Evolutionary conservation across 37 sponge, comb jelly and placozoan species (phyloP).

Genomic region (Oscarella lobularis): DNA sequence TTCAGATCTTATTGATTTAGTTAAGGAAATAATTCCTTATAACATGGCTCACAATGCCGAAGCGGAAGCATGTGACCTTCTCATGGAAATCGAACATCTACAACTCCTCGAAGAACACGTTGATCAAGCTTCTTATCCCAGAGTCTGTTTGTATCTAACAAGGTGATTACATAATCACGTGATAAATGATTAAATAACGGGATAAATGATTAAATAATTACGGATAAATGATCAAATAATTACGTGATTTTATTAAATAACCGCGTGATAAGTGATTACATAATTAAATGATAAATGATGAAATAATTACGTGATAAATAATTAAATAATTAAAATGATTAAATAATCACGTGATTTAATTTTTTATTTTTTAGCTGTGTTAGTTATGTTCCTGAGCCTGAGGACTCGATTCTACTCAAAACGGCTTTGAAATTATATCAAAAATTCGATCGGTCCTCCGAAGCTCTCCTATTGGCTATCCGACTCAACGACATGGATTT

Average conservation of each 20-base stretch:
- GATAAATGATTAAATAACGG: too few species aligned
- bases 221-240: too few species aligned
- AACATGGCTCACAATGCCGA: conserved; percentile 84
- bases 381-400: conserved; percentile 90
- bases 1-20: conserved; percentile 27
- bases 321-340: too few species aligned
- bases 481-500: conserved; percentile 73
- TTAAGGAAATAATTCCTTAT: conserved; percentile 50
- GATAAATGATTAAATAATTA: too few species aligned
- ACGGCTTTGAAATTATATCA: conserved; percentile 61
- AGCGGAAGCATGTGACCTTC: conserved; percentile 88
- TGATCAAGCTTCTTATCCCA: conserved; percentile 31
- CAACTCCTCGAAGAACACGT: conserved; percentile 35
- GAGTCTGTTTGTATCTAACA: conserved; percentile 90
- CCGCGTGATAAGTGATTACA: too few species aligned
- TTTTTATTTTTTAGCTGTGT: conserved; percentile 54
- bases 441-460: conserved; percentile 56
- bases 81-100: conserved; percentile 88
- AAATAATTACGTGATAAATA: too few species aligned
- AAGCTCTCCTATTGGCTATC: conserved; percentile 78
- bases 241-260: too few species aligned
- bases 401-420: conserved; percentile 65
- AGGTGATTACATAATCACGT: too few species aligned
- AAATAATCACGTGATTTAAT: too few species aligned
- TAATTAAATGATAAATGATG: too few species aligned